A percentile compares a stretch with the other conserved stretches of the same genome.
Conservation (phyloP, 2,797 vertebrate species). For the Gymnothorax javanicus region DNA sequence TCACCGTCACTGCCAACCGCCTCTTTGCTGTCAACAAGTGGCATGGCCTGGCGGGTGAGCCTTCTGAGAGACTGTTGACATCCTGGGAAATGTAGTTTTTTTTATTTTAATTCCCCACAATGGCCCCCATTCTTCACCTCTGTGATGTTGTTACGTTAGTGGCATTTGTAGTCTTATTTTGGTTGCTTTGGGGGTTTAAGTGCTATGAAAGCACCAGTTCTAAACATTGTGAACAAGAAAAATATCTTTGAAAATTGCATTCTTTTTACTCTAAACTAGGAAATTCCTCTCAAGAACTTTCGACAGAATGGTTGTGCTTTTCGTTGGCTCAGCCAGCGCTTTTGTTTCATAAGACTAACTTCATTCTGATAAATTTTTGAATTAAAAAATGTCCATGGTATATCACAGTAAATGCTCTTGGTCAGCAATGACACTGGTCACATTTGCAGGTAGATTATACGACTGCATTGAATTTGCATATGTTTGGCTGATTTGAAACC, state of each 20-base stretch:
- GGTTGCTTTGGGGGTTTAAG: neutral
- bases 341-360: neutral
- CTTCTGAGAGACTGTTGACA: neutral
- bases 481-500: neutral
- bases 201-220: neutral
- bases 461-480: neutral
- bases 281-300: neutral
- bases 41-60: slow-evolving; percentile 90
- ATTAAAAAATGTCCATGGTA: too few species aligned
- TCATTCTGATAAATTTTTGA: neutral
- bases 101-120: neutral
- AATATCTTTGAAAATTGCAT: neutral
- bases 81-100: neutral
- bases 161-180: neutral
- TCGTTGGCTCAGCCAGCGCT: neutral
- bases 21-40: slow-evolving; percentile 96
- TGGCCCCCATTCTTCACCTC: neutral
- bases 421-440: neutral
- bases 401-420: neutral
- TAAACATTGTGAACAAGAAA: neutral
- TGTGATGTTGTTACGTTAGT: neutral
- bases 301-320: neutral
- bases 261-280: neutral
- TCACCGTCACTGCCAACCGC: slow-evolving; percentile 94
- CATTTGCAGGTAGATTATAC: neutral